Evolutionary conservation across 53 echinoderm and acorn worm species (phyloP).

Genomic region (Zoroaster sp.): DNA sequence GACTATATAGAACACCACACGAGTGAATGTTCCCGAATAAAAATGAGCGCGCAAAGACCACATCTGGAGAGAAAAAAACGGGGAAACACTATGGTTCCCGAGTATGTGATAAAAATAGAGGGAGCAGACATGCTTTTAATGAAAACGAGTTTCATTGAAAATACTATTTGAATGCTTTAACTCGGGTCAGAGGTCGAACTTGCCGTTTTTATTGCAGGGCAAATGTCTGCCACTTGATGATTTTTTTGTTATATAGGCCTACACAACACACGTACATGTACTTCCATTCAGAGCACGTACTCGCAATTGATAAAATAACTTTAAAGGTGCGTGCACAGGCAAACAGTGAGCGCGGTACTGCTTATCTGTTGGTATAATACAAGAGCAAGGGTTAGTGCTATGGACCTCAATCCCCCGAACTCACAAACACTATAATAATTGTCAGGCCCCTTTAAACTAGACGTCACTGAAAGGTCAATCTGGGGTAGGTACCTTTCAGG

Average conservation of each 20-base stretch:
- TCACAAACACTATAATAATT: not conserved
- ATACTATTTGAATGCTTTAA: not conserved
- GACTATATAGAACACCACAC: too few species aligned
- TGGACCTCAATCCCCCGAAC: not conserved
- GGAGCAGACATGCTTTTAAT: too few species aligned
- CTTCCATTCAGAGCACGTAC: conserved; percentile 7
- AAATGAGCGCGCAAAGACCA: too few species aligned
- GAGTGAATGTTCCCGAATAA: too few species aligned
- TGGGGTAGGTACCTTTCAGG: not conserved
- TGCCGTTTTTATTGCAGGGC: too few species aligned
- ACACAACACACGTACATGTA: not conserved
- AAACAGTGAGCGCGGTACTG: not conserved
- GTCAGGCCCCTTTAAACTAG: not conserved
- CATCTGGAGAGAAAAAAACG: too few species aligned
- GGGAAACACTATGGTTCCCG: too few species aligned
- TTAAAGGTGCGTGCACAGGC: conserved; percentile 2
- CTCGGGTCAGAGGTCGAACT: conserved; percentile 17
- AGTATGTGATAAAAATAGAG: too few species aligned
- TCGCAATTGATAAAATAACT: conserved; percentile 1
- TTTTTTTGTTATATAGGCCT: too few species aligned
- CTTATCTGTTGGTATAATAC: not conserved
- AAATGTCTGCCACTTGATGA: too few species aligned
- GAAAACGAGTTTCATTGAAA: too few species aligned
- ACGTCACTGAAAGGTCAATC: not conserved
- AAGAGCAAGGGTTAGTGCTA: not conserved